Conservation (phyloP, 2,888 invertebrate species). For the Onthophagus sagittarius region DNA sequence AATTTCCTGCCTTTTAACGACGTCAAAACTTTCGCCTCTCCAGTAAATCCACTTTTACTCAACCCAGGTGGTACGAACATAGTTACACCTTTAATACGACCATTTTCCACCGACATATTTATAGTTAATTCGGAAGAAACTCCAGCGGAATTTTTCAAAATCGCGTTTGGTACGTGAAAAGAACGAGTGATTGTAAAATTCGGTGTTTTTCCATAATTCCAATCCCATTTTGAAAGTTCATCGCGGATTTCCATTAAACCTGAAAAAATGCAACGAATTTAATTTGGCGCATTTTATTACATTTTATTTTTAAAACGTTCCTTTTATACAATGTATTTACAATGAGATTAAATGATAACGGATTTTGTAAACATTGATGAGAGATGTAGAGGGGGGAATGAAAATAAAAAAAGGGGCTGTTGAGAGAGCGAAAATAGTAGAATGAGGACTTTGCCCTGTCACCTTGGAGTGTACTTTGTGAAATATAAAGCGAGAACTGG, state of each 20-base stretch:
- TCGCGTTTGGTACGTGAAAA: constrained; percentile 57
- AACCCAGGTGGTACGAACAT: constrained; percentile 62
- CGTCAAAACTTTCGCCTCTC: constrained; percentile 60
- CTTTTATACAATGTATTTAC: too few relatives aligned
- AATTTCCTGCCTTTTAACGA: constrained; percentile 64
- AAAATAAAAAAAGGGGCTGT: background rate
- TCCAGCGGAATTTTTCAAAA: constrained; percentile 49
- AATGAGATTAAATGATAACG: too few relatives aligned
- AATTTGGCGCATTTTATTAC: background rate
- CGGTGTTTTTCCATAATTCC: constrained; percentile 86
- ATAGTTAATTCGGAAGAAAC: constrained; percentile 54
- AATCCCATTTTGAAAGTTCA: constrained; percentile 77
- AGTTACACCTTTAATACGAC: constrained; percentile 63
- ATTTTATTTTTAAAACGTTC: too few relatives aligned
- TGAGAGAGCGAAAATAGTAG: background rate
- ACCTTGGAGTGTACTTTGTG: background rate
- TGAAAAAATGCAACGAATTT: constrained; percentile 39
- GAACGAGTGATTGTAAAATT: constrained; percentile 70
- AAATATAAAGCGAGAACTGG: background rate
- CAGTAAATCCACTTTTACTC: constrained; percentile 57
- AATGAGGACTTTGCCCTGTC: background rate
- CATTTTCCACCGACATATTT: constrained; percentile 62
- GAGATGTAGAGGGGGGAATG: background rate
- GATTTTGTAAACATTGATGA: background rate
- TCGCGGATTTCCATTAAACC: constrained; percentile 68